Percentiles rank a stretch among this genome's conserved stretches.
These are phyloP conservation scores for Hippocampus mohnikei DNA, from an alignment of 2,113 vertebrate genomes.

Conservation along the genomic window DNA sequence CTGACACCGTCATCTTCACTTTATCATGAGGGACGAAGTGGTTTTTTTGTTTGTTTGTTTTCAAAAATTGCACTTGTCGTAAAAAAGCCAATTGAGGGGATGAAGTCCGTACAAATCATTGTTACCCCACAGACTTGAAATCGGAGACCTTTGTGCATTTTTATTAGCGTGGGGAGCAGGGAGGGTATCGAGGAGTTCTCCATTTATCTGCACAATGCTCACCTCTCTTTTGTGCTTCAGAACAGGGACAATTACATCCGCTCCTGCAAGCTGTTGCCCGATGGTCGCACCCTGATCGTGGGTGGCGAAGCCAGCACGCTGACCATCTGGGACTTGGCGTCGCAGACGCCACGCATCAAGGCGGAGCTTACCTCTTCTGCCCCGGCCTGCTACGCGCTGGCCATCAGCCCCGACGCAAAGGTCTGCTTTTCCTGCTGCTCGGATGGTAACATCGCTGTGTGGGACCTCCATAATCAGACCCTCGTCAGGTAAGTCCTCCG, in stretches of 20 bases:
- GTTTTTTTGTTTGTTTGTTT: background rate
- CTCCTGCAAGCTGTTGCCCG: conserved; percentile 93
- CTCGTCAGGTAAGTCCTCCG: conserved; percentile 82
- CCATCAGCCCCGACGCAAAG: conserved; percentile 96
- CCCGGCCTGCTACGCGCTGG: conserved; percentile 92
- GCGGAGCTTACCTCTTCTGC: conserved; percentile 93
- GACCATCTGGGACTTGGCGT: conserved; percentile 97
- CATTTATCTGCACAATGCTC: conserved; percentile 5
- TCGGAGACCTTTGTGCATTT: background rate
- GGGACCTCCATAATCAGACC: conserved; percentile 97
- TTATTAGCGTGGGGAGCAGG: background rate
- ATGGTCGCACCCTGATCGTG: conserved; percentile 93
- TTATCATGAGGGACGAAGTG: conserved; percentile 1
- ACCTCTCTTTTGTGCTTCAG: conserved; percentile 62
- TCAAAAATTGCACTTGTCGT: conserved; percentile 21
- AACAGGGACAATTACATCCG: conserved; percentile 98
- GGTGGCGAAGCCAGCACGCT: conserved; percentile 93
- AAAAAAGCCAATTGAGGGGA: conserved; percentile 7
- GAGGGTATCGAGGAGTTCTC: background rate
- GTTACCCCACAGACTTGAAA: conserved; percentile 1
- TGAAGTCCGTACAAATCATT: background rate
- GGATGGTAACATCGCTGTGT: conserved; percentile 94
- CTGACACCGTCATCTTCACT: conserved; percentile 51
- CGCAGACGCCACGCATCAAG: conserved; percentile 92
- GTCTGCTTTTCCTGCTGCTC: conserved; percentile 99